phyloP scores from a whole-genome alignment of 2,888 invertebrate species.

The Eristalis arbustorum region DNA sequence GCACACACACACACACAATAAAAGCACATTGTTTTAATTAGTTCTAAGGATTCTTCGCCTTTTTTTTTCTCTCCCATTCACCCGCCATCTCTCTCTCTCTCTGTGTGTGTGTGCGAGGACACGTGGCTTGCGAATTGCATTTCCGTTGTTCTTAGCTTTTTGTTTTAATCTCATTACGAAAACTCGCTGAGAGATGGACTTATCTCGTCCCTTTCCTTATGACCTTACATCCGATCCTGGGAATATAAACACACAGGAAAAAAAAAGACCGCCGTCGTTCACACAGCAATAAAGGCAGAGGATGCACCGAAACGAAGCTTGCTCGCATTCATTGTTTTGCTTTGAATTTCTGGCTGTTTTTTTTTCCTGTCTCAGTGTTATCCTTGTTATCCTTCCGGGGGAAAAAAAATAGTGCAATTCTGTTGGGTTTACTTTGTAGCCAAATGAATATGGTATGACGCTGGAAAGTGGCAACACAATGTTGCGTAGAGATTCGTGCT shows the following conservation, averaged over 20 bases:
- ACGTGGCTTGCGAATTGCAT: constrained; percentile 48
- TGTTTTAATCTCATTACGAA: constrained; percentile 28
- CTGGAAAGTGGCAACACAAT: constrained; percentile 35
- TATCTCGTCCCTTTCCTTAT: not conserved
- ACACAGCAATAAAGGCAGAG: not conserved
- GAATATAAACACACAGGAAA: not conserved
- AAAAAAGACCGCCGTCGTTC: not conserved
- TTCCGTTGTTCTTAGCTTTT: constrained; percentile 22
- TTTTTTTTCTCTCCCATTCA: too few relatives aligned
- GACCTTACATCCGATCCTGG: not conserved
- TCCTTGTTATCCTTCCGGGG: constrained; percentile 1
- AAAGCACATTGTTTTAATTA: constrained; percentile 53
- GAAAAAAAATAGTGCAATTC: constrained; percentile 20
- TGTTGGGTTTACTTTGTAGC: constrained; percentile 34
- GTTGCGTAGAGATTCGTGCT: constrained; percentile 11
- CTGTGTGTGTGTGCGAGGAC: not conserved
- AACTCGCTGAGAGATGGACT: not conserved
- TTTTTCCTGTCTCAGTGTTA: constrained; percentile 3
- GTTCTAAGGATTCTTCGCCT: constrained; percentile 43
- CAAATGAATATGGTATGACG: constrained; percentile 21
- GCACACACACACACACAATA: not conserved
- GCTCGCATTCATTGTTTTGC: not conserved
- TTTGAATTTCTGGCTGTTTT: not conserved
- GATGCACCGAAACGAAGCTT: not conserved
- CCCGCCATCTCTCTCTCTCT: not conserved